Evolutionary conservation across 2,888 invertebrate genomes (phyloP).

Genomic region (Pristionchus fissidentatus): DNA sequence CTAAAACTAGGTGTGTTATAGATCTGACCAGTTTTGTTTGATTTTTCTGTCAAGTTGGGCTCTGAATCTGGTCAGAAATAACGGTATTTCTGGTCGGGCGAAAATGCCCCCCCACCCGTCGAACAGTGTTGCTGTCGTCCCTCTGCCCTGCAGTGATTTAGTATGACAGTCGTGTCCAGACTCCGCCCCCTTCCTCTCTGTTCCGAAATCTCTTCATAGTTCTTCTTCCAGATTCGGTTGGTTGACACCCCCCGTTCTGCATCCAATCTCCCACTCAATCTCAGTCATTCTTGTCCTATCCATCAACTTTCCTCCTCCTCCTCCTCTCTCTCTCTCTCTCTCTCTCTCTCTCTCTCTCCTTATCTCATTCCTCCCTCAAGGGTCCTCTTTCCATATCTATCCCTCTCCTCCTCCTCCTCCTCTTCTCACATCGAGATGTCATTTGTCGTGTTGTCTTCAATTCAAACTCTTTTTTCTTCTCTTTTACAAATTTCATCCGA

Average conservation of each 20-base stretch:
- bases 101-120: neutral
- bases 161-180: neutral
- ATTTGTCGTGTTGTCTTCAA: neutral
- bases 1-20: too few relatives aligned
- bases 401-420: neutral
- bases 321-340: constrained; percentile 23
- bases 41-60: too few relatives aligned
- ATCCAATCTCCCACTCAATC: constrained; percentile 49
- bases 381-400: constrained; percentile 13
- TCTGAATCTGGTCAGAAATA: too few relatives aligned
- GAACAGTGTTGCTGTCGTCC: neutral
- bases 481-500: neutral
- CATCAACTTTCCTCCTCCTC: constrained; percentile 12
- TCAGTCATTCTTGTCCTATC: constrained; percentile 39
- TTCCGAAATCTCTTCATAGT: too few relatives aligned
- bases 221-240: too few relatives aligned
- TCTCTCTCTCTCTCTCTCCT: constrained; percentile 2
- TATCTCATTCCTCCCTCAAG: constrained; percentile 36
- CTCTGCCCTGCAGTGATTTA: neutral
- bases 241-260: neutral
- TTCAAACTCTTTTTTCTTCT: neutral
- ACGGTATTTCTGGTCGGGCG: too few relatives aligned
- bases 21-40: too few relatives aligned
- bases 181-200: neutral
- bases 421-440: neutral